Conservation (phyloP, 2,888 invertebrate species). For the Agapostemon virescens region DNA sequence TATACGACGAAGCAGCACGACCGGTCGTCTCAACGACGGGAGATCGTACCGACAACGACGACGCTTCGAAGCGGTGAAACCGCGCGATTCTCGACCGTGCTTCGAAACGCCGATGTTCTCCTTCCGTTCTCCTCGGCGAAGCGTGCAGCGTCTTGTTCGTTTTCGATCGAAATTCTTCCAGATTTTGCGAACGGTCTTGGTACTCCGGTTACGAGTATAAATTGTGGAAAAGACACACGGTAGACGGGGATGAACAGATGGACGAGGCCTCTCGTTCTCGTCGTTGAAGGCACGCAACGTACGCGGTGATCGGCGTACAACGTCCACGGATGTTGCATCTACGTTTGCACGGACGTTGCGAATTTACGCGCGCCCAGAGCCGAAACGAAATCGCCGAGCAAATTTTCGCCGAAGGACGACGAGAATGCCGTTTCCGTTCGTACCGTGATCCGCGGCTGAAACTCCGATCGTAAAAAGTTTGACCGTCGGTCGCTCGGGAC, state of each 20-base stretch:
- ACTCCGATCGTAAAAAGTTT: neutral
- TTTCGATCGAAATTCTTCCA: neutral
- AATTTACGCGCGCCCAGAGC: neutral
- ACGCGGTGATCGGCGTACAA: neutral
- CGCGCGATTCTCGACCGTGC: neutral
- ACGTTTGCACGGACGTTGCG: no score
- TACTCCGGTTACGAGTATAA: neutral
- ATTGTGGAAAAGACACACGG: constrained; percentile 70
- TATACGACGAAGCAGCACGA: neutral
- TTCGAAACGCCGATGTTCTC: neutral
- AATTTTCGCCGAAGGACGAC: neutral
- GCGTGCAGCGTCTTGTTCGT: neutral
- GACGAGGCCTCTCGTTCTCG: constrained; percentile 60
- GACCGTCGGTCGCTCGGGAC: constrained; percentile 1
- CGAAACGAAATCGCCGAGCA: neutral
- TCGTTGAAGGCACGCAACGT: constrained; percentile 65
- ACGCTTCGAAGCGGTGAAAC: neutral
- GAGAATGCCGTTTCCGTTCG: neutral
- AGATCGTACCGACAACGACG: neutral
- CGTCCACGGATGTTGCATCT: no score
- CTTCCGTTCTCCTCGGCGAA: neutral
- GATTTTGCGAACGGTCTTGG: neutral
- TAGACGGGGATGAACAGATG: neutral
- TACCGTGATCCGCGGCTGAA: neutral
- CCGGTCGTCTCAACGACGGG: neutral